Conservation (phyloP, 2,797 vertebrate genomes). For the Phyllotis vaccarum region DNA sequence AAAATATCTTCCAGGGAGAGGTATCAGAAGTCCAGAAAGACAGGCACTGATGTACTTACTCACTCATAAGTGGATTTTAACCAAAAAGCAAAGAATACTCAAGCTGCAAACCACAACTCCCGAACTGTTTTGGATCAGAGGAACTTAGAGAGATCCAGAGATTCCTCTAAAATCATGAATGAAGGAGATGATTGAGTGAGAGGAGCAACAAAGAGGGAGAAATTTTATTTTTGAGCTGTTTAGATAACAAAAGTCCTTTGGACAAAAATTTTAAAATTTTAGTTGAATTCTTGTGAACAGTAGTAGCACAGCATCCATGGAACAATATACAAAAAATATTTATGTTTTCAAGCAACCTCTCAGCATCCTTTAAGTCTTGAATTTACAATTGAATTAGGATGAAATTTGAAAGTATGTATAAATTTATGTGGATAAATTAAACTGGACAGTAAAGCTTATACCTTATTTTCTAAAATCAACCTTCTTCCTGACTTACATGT, state of each 20-base stretch:
- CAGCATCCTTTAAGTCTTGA: background rate
- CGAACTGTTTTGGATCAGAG: too few species aligned
- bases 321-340: background rate
- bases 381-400: slow-evolving; percentile 54
- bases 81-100: too few species aligned
- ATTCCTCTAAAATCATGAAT: too few species aligned
- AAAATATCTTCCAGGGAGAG: too few species aligned
- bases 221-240: slow-evolving; percentile 47
- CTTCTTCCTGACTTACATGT: slow-evolving; percentile 25
- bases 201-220: too few species aligned
- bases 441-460: slow-evolving; percentile 40
- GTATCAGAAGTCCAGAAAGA: too few species aligned
- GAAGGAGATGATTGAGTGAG: too few species aligned
- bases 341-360: background rate
- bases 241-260: background rate
- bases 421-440: slow-evolving; percentile 59
- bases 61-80: too few species aligned
- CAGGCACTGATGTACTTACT: too few species aligned
- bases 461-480: slow-evolving; percentile 33
- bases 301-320: slow-evolving; percentile 4
- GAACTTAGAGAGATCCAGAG: too few species aligned
- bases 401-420: slow-evolving; percentile 52
- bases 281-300: background rate
- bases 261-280: background rate
- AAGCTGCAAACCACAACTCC: too few species aligned